Percentiles rank a stretch among this genome's conserved stretches.
Evolutionary conservation across 2,888 invertebrate species (phyloP).

Genomic region (Andrena marginata): DNA sequence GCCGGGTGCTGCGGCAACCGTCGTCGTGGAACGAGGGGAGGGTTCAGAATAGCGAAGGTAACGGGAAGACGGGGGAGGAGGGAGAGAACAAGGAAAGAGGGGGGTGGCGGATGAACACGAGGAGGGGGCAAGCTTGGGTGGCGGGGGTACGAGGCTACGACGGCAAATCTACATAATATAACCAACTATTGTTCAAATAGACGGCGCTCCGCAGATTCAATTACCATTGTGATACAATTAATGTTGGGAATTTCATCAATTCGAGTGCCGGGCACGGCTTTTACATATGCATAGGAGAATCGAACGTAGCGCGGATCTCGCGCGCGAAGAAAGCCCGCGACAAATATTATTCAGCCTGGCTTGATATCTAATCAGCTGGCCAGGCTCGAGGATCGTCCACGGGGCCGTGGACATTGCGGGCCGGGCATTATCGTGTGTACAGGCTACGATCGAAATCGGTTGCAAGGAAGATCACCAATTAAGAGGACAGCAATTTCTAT

Average conservation of each 20-base stretch:
- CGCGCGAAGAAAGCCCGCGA: slow-evolving; percentile 74
- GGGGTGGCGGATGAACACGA: slow-evolving; percentile 44
- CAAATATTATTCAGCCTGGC: slow-evolving; percentile 71
- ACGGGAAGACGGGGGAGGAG: slow-evolving; percentile 57
- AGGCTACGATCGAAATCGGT: not conserved
- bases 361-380: slow-evolving; percentile 63
- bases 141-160: slow-evolving; percentile 75
- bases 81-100: slow-evolving; percentile 48
- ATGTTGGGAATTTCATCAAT: slow-evolving; percentile 85
- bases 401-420: not conserved
- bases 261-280: slow-evolving; percentile 83
- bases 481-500: not conserved
- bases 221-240: slow-evolving; percentile 85
- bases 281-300: slow-evolving; percentile 85
- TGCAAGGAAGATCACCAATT: not conserved
- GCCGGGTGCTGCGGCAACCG: slow-evolving; percentile 78
- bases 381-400: slow-evolving; percentile 3
- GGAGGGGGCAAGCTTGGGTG: slow-evolving; percentile 72
- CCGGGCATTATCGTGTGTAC: not conserved
- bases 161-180: slow-evolving; percentile 85
- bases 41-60: slow-evolving; percentile 53
- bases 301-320: slow-evolving; percentile 80
- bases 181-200: slow-evolving; percentile 86
- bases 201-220: slow-evolving; percentile 85
- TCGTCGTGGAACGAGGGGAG: slow-evolving; percentile 56